A percentile compares a stretch with the other conserved stretches of the same genome.
Conservation (phyloP, 2,113 vertebrate species). For the Crocuta crocuta region DNA sequence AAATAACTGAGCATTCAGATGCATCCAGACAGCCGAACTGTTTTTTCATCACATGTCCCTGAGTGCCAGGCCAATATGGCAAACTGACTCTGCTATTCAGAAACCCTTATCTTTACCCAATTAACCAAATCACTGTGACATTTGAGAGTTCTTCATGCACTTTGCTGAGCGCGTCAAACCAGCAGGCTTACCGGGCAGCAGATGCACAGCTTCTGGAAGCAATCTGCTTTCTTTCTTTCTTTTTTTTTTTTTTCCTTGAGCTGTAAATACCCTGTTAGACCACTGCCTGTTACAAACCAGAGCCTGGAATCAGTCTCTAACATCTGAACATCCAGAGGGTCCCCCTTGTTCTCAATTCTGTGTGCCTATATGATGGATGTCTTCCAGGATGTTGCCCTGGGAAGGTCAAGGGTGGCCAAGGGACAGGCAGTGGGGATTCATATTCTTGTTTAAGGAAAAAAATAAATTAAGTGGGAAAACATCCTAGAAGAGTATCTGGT, state of each 20-base stretch:
- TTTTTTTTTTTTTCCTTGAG: background rate
- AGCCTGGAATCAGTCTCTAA: slow-evolving; percentile 25
- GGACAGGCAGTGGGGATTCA: background rate
- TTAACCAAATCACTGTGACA: slow-evolving; percentile 81
- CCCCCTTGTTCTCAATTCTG: background rate
- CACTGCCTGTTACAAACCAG: slow-evolving; percentile 39
- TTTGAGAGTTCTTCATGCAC: slow-evolving; percentile 72
- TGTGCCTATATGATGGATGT: background rate
- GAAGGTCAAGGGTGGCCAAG: background rate
- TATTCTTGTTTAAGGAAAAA: background rate
- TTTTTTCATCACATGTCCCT: slow-evolving; percentile 86
- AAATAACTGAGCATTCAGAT: slow-evolving; percentile 88
- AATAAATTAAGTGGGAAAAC: background rate
- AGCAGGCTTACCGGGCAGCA: slow-evolving; percentile 71
- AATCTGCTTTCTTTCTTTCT: slow-evolving; percentile 66
- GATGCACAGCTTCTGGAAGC: slow-evolving; percentile 80
- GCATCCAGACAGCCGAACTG: slow-evolving; percentile 85
- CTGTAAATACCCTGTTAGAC: slow-evolving; percentile 68
- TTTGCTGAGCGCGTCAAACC: slow-evolving; percentile 74
- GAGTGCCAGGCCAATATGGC: slow-evolving; percentile 76
- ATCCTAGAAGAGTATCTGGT: background rate
- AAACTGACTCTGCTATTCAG: slow-evolving; percentile 80
- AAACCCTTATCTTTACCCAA: slow-evolving; percentile 85
- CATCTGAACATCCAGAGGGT: background rate
- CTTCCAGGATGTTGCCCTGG: slow-evolving; percentile 6